Percentiles rank a stretch among this genome's conserved stretches.
Evolutionary conservation across 2,113 vertebrate species (phyloP).

Genomic region (Scomber scombrus): DNA sequence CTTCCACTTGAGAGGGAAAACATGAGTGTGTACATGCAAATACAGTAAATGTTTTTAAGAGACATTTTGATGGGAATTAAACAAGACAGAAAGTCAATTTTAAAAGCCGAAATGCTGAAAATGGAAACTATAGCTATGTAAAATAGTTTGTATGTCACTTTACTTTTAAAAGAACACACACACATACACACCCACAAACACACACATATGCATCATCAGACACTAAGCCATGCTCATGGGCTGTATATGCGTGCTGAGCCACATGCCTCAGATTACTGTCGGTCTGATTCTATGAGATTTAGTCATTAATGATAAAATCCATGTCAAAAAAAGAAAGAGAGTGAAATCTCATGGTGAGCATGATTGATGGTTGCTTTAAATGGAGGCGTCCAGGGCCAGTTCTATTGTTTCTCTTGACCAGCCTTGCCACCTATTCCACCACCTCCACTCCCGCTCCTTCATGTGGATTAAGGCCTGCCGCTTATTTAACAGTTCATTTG

Average conservation of each 20-base stretch:
- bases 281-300: constrained; percentile 63
- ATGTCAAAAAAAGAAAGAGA: constrained; percentile 74
- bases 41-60: background rate
- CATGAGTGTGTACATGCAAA: background rate
- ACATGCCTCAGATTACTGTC: constrained; percentile 73
- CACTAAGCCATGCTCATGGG: constrained; percentile 63
- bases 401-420: constrained; percentile 86
- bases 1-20: background rate
- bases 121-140: background rate
- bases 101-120: constrained; percentile 1
- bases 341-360: constrained; percentile 83
- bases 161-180: background rate
- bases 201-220: constrained; percentile 32
- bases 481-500: constrained; percentile 92
- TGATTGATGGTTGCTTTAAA: constrained; percentile 89
- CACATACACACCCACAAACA: background rate
- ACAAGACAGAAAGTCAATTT: background rate
- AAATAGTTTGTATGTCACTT: background rate
- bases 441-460: constrained; percentile 58
- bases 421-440: constrained; percentile 67
- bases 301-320: constrained; percentile 89
- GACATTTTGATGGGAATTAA: background rate
- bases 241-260: constrained; percentile 48
- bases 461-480: constrained; percentile 89
- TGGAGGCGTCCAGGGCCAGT: constrained; percentile 82